phyloP scores from a whole-genome alignment of 2,888 invertebrate species.

The Abrostola tripartita region DNA sequence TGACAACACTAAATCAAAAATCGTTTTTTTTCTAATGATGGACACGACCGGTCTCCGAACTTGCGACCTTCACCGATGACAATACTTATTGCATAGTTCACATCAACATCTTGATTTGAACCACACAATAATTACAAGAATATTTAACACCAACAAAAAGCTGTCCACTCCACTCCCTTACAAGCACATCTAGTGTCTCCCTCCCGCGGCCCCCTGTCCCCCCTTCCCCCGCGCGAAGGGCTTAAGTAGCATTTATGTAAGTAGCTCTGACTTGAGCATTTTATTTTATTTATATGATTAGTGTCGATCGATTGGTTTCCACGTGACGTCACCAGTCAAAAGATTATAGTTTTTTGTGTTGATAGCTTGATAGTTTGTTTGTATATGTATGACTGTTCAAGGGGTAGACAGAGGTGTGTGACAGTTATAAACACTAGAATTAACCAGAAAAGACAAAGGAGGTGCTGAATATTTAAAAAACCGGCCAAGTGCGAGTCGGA shows the following conservation, averaged over 20 bases:
- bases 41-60: no score
- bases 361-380: background rate
- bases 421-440: no score
- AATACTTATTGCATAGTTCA: background rate
- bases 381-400: no score
- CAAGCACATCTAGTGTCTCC: conserved; percentile 66
- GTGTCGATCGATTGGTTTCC: conserved; percentile 29
- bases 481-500: no score
- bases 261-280: conserved; percentile 56
- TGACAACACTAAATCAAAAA: no score
- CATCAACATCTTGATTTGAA: background rate
- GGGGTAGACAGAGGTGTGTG: no score
- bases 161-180: conserved; percentile 63
- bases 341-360: conserved; percentile 5
- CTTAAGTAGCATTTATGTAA: conserved; percentile 68
- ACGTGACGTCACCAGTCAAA: conserved; percentile 18
- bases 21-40: no score
- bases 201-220: conserved; percentile 68
- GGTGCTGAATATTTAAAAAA: no score
- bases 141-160: conserved; percentile 3
- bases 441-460: no score
- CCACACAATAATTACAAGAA: conserved; percentile 26
- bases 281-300: conserved; percentile 45
- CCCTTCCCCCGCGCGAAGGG: conserved; percentile 71
- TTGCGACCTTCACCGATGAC: no score